phyloP scores from a whole-genome alignment of 2,888 invertebrate species.

The Octodonta nipae region DNA sequence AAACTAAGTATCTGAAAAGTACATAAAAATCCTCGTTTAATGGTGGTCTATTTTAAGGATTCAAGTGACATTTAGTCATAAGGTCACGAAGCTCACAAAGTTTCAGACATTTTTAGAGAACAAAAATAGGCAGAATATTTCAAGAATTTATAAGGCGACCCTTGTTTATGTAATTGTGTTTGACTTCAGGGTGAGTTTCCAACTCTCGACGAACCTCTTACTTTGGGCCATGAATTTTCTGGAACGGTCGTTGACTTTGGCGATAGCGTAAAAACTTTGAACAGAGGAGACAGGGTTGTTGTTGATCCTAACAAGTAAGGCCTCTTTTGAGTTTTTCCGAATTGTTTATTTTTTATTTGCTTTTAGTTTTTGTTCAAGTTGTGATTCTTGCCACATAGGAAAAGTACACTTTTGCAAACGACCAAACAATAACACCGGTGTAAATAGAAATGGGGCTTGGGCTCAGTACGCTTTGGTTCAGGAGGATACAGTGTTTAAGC shows the following conservation, averaged over 20 bases:
- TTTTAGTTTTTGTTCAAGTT: slow-evolving; percentile 27
- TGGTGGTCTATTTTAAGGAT: no score
- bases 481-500: slow-evolving; percentile 45
- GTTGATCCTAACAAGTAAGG: slow-evolving; percentile 54
- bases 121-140: no score
- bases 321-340: not conserved
- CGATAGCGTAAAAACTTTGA: slow-evolving; percentile 39
- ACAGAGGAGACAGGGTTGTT: slow-evolving; percentile 51
- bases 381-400: slow-evolving; percentile 47
- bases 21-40: no score
- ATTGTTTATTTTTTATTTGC: not conserved
- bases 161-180: no score
- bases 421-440: slow-evolving; percentile 48
- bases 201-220: slow-evolving; percentile 41
- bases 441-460: slow-evolving; percentile 55
- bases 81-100: no score
- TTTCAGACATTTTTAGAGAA: no score
- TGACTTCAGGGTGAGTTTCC: slow-evolving; percentile 56
- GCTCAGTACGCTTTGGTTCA: slow-evolving; percentile 50
- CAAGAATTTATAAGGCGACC: no score
- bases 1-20: no score
- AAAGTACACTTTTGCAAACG: slow-evolving; percentile 53
- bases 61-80: no score
- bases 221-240: slow-evolving; percentile 56
- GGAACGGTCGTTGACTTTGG: slow-evolving; percentile 48